phyloP scores from a whole-genome alignment of 2,888 invertebrate genomes.

The Trichacis sp. region DNA sequence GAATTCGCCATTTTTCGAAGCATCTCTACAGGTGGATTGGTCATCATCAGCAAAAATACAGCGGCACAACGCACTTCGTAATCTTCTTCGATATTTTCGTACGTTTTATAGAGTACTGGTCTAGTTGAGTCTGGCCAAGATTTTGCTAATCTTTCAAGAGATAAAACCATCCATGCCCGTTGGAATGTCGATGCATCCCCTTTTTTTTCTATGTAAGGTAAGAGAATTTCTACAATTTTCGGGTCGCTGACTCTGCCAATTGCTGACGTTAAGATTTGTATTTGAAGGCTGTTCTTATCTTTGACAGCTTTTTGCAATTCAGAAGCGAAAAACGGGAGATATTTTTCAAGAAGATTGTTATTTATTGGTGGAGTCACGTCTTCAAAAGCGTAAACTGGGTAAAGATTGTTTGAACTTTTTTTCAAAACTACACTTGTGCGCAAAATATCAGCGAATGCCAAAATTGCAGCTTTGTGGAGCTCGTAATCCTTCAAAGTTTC shows the following conservation, averaged over 20 bases:
- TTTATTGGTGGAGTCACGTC: conserved; percentile 72
- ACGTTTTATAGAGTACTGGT: conserved; percentile 75
- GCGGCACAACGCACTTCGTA: conserved; percentile 78
- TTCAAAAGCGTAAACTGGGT: conserved; percentile 77
- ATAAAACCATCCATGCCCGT: conserved; percentile 74
- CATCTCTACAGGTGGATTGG: conserved; percentile 75
- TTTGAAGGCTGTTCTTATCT: conserved; percentile 71
- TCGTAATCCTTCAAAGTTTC: conserved; percentile 71
- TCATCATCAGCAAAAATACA: conserved; percentile 73
- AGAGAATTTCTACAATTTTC: conserved; percentile 73
- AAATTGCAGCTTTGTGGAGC: conserved; percentile 73
- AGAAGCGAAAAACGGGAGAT: conserved; percentile 73
- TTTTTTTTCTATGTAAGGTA: conserved; percentile 78
- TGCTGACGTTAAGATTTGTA: conserved; percentile 75
- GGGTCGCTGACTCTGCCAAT: conserved; percentile 77
- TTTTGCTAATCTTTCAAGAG: conserved; percentile 71
- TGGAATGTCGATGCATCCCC: conserved; percentile 73
- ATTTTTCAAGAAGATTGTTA: conserved; percentile 71
- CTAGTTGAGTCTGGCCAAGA: conserved; percentile 72
- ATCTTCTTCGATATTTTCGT: conserved; percentile 76
- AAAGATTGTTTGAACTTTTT: conserved; percentile 72
- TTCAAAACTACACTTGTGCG: conserved; percentile 75
- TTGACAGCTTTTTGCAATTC: conserved; percentile 72
- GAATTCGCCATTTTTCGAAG: conserved; percentile 79
- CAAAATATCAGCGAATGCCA: conserved; percentile 74